These are phyloP conservation scores for Leptoteleia sp. DNA, from an alignment of 1,140 invertebrate species.

Conservation along the genomic window DNA sequence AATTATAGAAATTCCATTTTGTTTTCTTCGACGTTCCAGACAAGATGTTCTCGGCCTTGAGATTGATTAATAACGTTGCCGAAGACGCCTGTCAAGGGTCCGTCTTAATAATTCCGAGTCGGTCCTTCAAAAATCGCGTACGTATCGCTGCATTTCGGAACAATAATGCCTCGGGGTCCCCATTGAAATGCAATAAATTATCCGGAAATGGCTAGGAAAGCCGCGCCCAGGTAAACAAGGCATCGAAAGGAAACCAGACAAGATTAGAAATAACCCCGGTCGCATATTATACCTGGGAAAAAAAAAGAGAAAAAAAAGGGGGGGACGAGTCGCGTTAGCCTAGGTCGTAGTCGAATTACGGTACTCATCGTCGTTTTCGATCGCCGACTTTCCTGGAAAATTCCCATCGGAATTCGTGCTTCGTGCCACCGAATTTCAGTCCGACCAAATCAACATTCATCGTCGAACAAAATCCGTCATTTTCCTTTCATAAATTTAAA, in stretches of 20 bases:
- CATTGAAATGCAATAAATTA: slow-evolving; percentile 76
- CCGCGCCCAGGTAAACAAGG: slow-evolving; percentile 69
- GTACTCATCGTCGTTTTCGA: slow-evolving; percentile 16
- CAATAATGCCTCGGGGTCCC: slow-evolving; percentile 64
- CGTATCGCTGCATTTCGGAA: slow-evolving; percentile 71
- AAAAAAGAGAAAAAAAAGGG: slow-evolving; percentile 18
- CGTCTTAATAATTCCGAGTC: slow-evolving; percentile 38
- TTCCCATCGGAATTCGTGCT: too few relatives aligned
- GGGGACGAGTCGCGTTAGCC: slow-evolving; percentile 32
- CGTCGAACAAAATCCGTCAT: too few relatives aligned
- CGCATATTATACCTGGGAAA: slow-evolving; percentile 53
- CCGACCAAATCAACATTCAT: too few relatives aligned
- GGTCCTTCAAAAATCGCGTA: slow-evolving; percentile 50
- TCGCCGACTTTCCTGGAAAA: background rate
- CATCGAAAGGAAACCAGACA: slow-evolving; percentile 32
- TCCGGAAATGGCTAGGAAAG: slow-evolving; percentile 63
- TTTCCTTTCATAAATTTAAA: too few relatives aligned
- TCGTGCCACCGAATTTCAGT: too few relatives aligned
- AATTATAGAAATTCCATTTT: slow-evolving; percentile 28
- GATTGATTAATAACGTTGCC: slow-evolving; percentile 74
- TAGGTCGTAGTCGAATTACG: slow-evolving; percentile 48
- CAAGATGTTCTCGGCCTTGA: slow-evolving; percentile 65
- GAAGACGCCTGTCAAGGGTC: slow-evolving; percentile 62
- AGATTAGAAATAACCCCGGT: slow-evolving; percentile 66
- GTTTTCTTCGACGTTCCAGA: slow-evolving; percentile 23